Evolutionary conservation across 1,140 invertebrate species (phyloP).

Genomic region (Leptestheria dahalacensis): DNA sequence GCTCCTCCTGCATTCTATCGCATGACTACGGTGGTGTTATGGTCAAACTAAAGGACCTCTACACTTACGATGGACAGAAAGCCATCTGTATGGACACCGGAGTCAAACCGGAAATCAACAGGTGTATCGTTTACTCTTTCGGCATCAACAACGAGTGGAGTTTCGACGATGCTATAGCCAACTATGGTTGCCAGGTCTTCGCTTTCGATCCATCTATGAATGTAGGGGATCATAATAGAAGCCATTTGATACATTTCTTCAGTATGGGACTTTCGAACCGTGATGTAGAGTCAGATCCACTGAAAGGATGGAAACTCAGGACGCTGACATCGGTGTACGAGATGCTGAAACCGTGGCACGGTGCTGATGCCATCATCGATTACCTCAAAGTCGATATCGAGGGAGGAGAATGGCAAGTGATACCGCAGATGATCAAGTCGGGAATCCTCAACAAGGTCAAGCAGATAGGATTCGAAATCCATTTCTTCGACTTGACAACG

Average conservation of each 20-base stretch:
- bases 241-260: conserved; percentile 9
- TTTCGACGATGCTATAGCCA: conserved; percentile 21
- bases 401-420: conserved; percentile 14
- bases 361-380: conserved; percentile 8
- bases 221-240: background rate
- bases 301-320: background rate
- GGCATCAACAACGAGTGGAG: conserved; percentile 24
- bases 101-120: conserved; percentile 10
- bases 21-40: conserved; percentile 11
- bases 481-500: background rate
- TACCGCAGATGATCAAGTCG: conserved; percentile 11
- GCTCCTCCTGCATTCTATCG: background rate
- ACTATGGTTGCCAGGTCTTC: conserved; percentile 22
- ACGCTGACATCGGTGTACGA: conserved; percentile 17
- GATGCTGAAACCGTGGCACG: conserved; percentile 14
- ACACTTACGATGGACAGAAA: conserved; percentile 19
- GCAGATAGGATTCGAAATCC: conserved; percentile 11
- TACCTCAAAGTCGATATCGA: conserved; percentile 20
- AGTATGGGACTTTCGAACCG: conserved; percentile 1
- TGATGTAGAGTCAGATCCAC: background rate
- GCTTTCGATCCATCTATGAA: conserved; percentile 22
- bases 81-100: conserved; percentile 19
- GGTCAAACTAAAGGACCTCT: background rate
- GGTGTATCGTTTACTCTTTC: conserved; percentile 20
- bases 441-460: conserved; percentile 9